Evolutionary conservation across 2,113 vertebrate genomes (phyloP).

Genomic region (Bothrops jararaca): DNA sequence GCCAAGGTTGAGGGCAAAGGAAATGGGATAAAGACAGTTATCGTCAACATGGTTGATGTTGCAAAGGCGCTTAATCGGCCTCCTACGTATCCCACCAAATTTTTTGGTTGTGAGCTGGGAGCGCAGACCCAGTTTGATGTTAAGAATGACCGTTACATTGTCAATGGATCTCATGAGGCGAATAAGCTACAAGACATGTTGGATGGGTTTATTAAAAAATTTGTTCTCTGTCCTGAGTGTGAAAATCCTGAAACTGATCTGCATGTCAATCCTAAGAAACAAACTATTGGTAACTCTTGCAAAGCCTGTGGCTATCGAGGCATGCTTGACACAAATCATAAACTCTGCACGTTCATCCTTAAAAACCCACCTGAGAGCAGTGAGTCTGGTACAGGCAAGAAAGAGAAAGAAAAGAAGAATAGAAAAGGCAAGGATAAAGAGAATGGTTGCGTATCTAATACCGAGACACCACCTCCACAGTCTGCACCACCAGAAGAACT

Average conservation of each 20-base stretch:
- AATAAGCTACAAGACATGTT: conserved; percentile 99
- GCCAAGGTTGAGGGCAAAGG: conserved; percentile 99
- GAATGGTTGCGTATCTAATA: conserved; percentile 88
- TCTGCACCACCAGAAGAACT: conserved; percentile 80
- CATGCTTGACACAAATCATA: conserved; percentile 99
- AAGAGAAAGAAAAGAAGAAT: conserved; percentile 97
- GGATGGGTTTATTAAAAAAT: conserved; percentile 99
- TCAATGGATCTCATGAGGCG: conserved; percentile 99
- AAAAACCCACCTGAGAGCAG: conserved; percentile 97
- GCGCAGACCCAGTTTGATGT: conserved; percentile 99
- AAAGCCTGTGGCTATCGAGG: conserved; percentile 98
- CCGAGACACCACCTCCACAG: conserved; percentile 77
- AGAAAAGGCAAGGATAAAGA: conserved; percentile 95
- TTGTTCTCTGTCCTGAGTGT: conserved; percentile 99
- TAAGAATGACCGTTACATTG: conserved; percentile 99
- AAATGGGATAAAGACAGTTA: conserved; percentile 99
- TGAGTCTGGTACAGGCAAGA: conserved; percentile 88
- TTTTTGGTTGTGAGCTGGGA: conserved; percentile 99
- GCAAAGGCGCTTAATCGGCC: conserved; percentile 99
- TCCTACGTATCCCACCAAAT: conserved; percentile 99
- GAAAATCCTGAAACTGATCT: conserved; percentile 99
- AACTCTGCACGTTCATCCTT: conserved; percentile 99
- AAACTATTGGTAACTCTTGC: conserved; percentile 98
- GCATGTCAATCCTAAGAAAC: conserved; percentile 99
- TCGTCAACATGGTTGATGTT: conserved; percentile 99